phyloP scores from a whole-genome alignment of 2,113 vertebrate genomes.

The Ciconia stormi region DNA sequence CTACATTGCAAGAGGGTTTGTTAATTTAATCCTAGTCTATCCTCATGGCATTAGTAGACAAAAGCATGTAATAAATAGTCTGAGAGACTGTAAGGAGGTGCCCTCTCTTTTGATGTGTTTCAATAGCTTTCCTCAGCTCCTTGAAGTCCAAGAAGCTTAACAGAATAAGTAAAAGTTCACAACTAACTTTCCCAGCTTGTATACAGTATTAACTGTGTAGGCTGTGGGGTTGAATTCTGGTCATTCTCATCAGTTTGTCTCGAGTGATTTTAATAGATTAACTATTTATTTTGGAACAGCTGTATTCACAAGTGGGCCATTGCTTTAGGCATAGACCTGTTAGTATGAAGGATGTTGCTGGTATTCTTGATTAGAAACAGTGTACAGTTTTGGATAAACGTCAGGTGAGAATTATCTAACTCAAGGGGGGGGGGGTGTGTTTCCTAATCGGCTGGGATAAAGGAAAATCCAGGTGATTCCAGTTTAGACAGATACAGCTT shows the following conservation, averaged over 20 bases:
- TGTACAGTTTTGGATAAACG: neutral
- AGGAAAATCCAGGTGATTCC: neutral
- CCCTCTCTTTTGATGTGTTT: neutral
- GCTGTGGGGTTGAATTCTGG: neutral
- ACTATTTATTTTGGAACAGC: neutral
- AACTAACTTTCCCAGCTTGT: neutral
- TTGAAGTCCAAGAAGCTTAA: neutral
- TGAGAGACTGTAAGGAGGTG: neutral
- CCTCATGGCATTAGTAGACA: neutral
- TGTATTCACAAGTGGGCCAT: neutral
- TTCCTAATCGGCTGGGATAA: neutral
- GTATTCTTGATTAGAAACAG: slow-evolving; percentile 1
- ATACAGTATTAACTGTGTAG: neutral
- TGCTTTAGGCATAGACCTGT: neutral
- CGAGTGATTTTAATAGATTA: neutral
- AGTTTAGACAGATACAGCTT: neutral
- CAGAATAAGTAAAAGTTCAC: neutral
- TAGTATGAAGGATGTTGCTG: neutral
- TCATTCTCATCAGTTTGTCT: neutral
- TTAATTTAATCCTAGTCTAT: slow-evolving; percentile 7
- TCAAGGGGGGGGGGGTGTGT: neutral
- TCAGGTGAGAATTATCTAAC: neutral
- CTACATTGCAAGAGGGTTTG: neutral
- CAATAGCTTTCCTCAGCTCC: neutral
- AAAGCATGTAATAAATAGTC: neutral